These are phyloP conservation scores for Petrocephalus sullivani DNA, from an alignment of 2,797 vertebrate genomes.

Conservation along the genomic window DNA sequence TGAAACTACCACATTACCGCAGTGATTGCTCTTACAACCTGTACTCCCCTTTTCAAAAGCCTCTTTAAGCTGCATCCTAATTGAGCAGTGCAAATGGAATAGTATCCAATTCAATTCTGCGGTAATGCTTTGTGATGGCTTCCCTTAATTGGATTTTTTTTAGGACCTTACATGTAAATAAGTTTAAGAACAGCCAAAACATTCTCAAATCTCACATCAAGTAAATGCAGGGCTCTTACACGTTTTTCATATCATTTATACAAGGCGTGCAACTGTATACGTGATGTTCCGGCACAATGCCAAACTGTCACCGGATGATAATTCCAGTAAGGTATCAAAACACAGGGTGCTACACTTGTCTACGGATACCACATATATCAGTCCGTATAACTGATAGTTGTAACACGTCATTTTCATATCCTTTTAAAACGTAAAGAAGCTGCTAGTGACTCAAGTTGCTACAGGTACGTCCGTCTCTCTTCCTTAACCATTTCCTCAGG, in stretches of 20 bases:
- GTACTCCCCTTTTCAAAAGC: neutral
- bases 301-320: neutral
- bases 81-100: slow-evolving; percentile 28
- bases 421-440: neutral
- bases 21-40: neutral
- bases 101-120: slow-evolving; percentile 32
- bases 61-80: neutral
- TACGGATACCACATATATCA: neutral
- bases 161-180: neutral
- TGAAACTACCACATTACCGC: neutral
- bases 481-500: neutral
- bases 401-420: neutral
- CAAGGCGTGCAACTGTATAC: neutral
- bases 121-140: slow-evolving; percentile 33
- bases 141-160: slow-evolving; percentile 20
- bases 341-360: neutral
- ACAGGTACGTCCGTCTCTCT: neutral
- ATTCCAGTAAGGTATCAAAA: neutral
- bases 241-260: neutral
- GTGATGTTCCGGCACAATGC: neutral
- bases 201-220: neutral
- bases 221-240: neutral
- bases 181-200: neutral
- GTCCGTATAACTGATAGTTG: neutral
- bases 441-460: neutral